phyloP scores from a whole-genome alignment of 2,888 invertebrate species.

The Rutpela maculata region DNA sequence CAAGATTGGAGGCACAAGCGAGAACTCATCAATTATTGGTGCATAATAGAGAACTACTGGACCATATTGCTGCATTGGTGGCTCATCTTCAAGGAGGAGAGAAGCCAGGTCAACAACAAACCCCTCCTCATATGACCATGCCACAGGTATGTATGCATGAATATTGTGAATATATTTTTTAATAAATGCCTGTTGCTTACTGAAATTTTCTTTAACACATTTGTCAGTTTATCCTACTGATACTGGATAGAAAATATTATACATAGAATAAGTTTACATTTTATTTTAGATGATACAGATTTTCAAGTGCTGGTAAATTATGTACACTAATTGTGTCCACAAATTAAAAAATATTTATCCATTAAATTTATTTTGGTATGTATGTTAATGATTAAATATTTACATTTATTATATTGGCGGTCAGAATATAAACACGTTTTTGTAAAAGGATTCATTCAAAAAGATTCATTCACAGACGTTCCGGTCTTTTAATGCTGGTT shows the following conservation, averaged over 20 bases:
- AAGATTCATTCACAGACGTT: too few species aligned
- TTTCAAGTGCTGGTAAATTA: neutral
- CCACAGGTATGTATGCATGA: constrained; percentile 79
- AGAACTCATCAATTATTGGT: constrained; percentile 95
- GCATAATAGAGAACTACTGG: constrained; percentile 95
- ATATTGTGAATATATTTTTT: constrained; percentile 7
- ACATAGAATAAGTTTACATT: constrained; percentile 16
- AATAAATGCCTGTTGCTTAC: constrained; percentile 19
- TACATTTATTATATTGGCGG: too few species aligned
- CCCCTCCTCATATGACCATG: constrained; percentile 79
- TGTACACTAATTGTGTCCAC: too few species aligned
- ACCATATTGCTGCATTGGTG: constrained; percentile 95
- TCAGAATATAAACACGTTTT: too few species aligned
- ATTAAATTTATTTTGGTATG: too few species aligned
- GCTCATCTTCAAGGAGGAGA: constrained; percentile 92
- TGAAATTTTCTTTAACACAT: constrained; percentile 34
- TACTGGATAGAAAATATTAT: constrained; percentile 1
- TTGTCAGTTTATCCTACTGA: too few species aligned
- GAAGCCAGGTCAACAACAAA: constrained; percentile 74
- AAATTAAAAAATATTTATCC: too few species aligned
- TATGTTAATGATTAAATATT: too few species aligned
- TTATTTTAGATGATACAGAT: neutral
- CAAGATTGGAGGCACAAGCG: constrained; percentile 78
- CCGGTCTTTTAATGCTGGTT: too few species aligned
- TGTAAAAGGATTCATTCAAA: too few species aligned